Base-by-base conservation (phyloP, 2,888 invertebrate genomes). In the Aphodius granarius region DNA sequence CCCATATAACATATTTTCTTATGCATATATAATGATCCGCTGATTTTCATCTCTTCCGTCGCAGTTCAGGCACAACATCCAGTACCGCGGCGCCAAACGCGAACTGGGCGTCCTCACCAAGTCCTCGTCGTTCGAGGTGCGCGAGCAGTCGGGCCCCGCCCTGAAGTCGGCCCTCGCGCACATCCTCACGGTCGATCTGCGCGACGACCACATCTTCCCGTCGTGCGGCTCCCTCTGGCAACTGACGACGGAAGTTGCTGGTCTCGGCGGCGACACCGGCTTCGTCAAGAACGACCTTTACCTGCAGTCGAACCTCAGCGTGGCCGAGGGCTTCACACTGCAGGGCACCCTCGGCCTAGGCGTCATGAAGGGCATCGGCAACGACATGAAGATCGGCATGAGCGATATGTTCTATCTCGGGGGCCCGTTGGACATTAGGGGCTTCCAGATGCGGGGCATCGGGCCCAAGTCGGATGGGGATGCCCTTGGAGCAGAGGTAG, bases 191-290 rank as follows among this genome's bases (percentile, higher is more conserved):
- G 91, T 93, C 75, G 97, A 97, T 86, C 91, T 91, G 76, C 90
- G 97, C 77, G 96, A 97, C 86, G 93, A 92, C 81, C 86, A 88
- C 3, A 92, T 97, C 75, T 95, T 97, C 86, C 97, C 97, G 2
- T 91, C 91, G 5, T 87, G 88, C 65, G 97, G 97, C 3, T 86
- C 91, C 5, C 88, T 93, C 79, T 86, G 95, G 5, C 93, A 93
- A 87, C 89, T 94, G 77, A 91, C 91, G 4, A 92, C 94, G 81
- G 98, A 99, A 87, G 89, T 95, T 82, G 96, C 97, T 21, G 93
- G 97, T 0, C 85, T 97, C 5, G 97, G 98, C 9, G 99, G 99
- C 1, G 95, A 97, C 85, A 92, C 97, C n/a, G 94, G 95, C 16
- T 97, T 96, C 86, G 85, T 96, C 22, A 95, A 95, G 88, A 94